These are phyloP conservation scores for Drosophila oshimai DNA, from an alignment of 1,140 invertebrate genomes.

Conservation along the genomic window DNA sequence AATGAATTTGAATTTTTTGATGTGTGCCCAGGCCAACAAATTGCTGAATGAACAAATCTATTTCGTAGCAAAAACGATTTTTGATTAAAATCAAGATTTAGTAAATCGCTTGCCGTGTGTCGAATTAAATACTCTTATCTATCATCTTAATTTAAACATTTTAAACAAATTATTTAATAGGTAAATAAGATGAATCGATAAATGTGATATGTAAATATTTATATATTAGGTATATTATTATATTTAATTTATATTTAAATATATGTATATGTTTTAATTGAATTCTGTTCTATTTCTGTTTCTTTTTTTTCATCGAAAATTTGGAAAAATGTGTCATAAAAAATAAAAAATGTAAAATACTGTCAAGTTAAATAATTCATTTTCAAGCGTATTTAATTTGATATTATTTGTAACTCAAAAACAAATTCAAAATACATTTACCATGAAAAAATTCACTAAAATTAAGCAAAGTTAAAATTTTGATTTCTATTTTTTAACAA, in stretches of 20 bases:
- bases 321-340: no score
- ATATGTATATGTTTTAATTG: no score
- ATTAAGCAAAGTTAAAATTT: not conserved
- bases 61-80: constrained; percentile 4
- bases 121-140: not conserved
- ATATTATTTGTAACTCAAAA: not conserved
- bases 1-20: constrained; percentile 18
- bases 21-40: not conserved
- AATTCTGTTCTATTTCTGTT: no score
- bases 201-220: no score
- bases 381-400: not conserved
- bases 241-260: no score
- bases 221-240: no score
- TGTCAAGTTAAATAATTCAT: no score
- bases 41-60: constrained; percentile 1
- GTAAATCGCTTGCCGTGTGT: not conserved
- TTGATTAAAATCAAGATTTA: constrained; percentile 22
- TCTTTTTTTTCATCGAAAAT: no score
- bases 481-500: not conserved
- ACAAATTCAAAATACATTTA: not conserved
- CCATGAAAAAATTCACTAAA: not conserved
- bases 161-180: no score
- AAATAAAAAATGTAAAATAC: no score
- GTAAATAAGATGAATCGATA: no score
- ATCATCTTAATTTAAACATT: no score